Percentiles rank a stretch among this genome's conserved stretches.
phyloP scores from a whole-genome alignment of 1,140 invertebrate genomes.

The Drosophila insularis region DNA sequence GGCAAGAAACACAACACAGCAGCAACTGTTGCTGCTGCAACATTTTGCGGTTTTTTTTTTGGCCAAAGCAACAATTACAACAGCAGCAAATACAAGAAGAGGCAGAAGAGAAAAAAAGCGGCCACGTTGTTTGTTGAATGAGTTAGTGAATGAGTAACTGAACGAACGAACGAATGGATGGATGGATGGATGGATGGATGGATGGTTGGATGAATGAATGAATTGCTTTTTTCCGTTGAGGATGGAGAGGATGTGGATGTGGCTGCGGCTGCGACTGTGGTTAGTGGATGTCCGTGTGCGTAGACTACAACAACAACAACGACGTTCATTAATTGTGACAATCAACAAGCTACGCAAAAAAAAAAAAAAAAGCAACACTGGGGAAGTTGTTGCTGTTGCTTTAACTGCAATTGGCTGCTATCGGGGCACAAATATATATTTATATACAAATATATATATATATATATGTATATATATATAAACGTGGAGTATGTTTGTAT shows the following conservation, averaged over 20 bases:
- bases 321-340: constrained; percentile 78
- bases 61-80: constrained; percentile 72
- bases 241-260: constrained; percentile 30
- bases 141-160: constrained; percentile 55
- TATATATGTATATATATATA: background rate
- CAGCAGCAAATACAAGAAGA: constrained; percentile 21
- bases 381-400: constrained; percentile 44
- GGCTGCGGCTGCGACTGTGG: constrained; percentile 63
- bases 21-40: constrained; percentile 46
- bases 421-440: constrained; percentile 13
- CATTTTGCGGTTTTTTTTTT: constrained; percentile 70
- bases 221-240: constrained; percentile 77
- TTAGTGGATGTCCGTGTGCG: constrained; percentile 76
- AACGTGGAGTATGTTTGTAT: background rate
- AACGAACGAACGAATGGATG: constrained; percentile 5
- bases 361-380: constrained; percentile 43
- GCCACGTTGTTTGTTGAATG: constrained; percentile 57
- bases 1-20: constrained; percentile 11
- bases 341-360: constrained; percentile 80
- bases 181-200: constrained; percentile 11
- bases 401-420: constrained; percentile 11
- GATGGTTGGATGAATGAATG: constrained; percentile 38
- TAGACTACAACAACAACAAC: constrained; percentile 38
- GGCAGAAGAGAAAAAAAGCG: constrained; percentile 40
- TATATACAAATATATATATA: background rate